phyloP scores from a whole-genome alignment of 1,140 invertebrate species.

The Pseudomyrmex gracilis region DNA sequence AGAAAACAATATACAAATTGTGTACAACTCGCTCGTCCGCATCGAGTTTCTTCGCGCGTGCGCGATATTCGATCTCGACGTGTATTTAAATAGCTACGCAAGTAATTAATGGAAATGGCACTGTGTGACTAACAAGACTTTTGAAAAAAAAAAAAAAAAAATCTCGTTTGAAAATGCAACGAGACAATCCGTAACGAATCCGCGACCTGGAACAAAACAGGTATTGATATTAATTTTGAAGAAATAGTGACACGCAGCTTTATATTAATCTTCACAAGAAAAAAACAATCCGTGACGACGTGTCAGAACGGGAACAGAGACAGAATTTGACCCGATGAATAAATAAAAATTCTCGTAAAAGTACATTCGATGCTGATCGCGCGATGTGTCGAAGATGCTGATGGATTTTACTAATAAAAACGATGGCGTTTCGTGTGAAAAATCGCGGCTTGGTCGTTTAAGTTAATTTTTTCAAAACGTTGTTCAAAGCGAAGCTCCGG shows the following conservation, averaged over 20 bases:
- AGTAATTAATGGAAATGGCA: slow-evolving; percentile 34
- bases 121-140: not conserved
- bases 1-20: not conserved
- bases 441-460: too few species aligned
- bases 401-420: too few species aligned
- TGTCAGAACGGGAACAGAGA: not conserved
- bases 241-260: not conserved
- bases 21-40: not conserved
- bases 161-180: slow-evolving; percentile 11
- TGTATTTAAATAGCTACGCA: not conserved
- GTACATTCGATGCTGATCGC: too few species aligned
- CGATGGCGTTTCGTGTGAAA: too few species aligned
- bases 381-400: too few species aligned
- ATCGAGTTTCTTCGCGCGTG: not conserved
- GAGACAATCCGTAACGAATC: slow-evolving; percentile 10
- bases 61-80: not conserved
- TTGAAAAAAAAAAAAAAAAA: not conserved
- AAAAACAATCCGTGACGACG: too few species aligned
- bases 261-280: too few species aligned
- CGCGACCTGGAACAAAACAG: not conserved
- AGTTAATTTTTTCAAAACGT: too few species aligned
- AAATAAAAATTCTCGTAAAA: too few species aligned
- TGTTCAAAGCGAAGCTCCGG: too few species aligned
- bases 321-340: not conserved
- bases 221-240: slow-evolving; percentile 39